These are phyloP conservation scores for Heliangelus exortis DNA, from an alignment of 2,797 vertebrate genomes.

Conservation along the genomic window DNA sequence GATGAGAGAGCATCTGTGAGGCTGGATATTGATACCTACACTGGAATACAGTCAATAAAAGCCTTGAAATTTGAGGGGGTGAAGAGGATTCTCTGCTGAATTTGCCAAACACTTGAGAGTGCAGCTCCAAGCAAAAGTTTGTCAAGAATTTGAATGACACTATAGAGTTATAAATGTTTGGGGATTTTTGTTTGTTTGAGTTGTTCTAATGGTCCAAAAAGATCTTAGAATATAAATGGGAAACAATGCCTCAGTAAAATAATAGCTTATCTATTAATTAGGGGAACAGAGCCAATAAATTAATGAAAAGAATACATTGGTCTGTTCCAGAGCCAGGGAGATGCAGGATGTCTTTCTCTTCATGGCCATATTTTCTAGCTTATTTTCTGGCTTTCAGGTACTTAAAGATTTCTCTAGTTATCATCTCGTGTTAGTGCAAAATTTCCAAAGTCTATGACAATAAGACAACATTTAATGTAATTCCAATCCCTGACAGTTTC, in stretches of 20 bases:
- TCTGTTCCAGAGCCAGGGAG: not conserved
- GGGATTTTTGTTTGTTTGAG: rapidly evolving
- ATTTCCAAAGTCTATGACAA: not conserved
- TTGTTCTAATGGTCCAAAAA: not conserved
- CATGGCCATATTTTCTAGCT: not conserved
- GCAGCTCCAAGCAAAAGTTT: not conserved
- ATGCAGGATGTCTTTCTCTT: not conserved
- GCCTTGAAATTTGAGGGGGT: not conserved
- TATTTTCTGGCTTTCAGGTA: not conserved
- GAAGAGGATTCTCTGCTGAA: not conserved
- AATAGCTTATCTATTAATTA: not conserved
- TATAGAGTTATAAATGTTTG: rapidly evolving
- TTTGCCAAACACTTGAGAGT: not conserved
- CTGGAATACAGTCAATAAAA: not conserved
- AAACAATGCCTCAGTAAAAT: not conserved
- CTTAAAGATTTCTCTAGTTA: not conserved
- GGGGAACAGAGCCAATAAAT: not conserved
- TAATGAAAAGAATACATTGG: not conserved
- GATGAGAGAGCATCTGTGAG: not conserved
- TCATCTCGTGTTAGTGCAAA: not conserved
- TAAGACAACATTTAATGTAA: not conserved
- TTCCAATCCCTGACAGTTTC: conserved; percentile 37
- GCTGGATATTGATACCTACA: not conserved
- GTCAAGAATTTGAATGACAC: not conserved
- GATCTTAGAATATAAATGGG: not conserved